A percentile compares a stretch with the other conserved stretches of the same genome.
Conservation (phyloP, 2,888 invertebrate genomes). For the Auanema freiburgensis region DNA sequence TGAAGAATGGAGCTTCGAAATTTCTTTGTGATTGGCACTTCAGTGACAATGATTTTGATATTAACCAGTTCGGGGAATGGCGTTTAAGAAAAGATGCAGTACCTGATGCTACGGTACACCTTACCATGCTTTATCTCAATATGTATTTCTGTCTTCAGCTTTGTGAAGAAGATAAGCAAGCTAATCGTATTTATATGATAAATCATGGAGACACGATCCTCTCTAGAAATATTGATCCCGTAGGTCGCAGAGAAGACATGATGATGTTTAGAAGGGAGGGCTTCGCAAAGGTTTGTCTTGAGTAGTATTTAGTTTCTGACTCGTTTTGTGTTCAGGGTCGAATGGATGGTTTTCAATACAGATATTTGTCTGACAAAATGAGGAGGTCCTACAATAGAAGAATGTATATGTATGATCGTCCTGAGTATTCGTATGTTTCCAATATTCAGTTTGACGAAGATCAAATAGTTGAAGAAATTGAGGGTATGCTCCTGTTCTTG, state of each 20-base stretch:
- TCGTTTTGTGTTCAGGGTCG: not conserved
- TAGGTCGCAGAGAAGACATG: not conserved
- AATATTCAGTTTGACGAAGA: no score
- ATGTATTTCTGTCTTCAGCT: constrained; percentile 18
- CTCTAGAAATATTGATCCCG: constrained; percentile 3
- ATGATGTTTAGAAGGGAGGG: not conserved
- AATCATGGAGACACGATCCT: constrained; percentile 22
- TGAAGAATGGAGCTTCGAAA: constrained; percentile 35
- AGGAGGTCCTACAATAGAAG: not conserved
- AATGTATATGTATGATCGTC: constrained; percentile 4
- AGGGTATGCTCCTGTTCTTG: no score
- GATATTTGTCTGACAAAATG: not conserved
- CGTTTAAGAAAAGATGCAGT: constrained; percentile 36
- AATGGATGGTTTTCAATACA: not conserved
- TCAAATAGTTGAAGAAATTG: no score
- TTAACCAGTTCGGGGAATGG: constrained; percentile 44
- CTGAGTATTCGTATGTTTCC: not conserved
- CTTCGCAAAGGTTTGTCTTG: not conserved
- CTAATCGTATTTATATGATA: constrained; percentile 32
- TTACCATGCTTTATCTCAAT: not conserved
- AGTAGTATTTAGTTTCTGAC: not conserved
- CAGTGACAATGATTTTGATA: constrained; percentile 35
- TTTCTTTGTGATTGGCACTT: constrained; percentile 42
- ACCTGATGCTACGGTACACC: constrained; percentile 27
- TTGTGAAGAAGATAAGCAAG: constrained; percentile 26